Base-by-base conservation (phyloP, 2,888 invertebrate genomes). In the Clunio marinus region DNA sequence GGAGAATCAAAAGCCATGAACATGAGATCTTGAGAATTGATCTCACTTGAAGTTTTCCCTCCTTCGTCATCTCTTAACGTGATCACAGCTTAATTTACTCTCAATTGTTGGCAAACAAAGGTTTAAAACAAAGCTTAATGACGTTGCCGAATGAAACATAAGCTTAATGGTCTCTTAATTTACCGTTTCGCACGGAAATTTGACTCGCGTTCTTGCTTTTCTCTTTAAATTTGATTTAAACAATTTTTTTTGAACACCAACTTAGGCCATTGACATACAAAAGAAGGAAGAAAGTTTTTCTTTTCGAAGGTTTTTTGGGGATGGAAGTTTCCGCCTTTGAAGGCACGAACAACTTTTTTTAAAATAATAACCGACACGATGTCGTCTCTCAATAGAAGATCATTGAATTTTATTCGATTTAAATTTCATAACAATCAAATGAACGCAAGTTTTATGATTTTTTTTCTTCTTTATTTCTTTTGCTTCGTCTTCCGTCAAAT, bases 151-250 rank as follows among this genome's bases (percentile, higher is more conserved):
- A 41, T 41, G 41, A 15, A 41, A 41, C 41, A 41, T 41, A 15
- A 41, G 41, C 41, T 41, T 41, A 41, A 41, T 41, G 10, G 41
- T 41, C 41, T 41, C 41, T 41, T 41, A 41, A 41, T 41, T 41
- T 15, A 41, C 4, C 41, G n/a, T 5, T 41, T 41, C 41, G 41
- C 41, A 15, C 10, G 41, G 41, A 5, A 41, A 41, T 41, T 41
- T 15, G 41, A 41, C n/a, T 41, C 41, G 32, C n/a, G n/a, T 41
- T 41, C 15, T 41, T 32, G 4, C 32, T 32, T 8, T 32, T 41
- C 41, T 41, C n/a, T n/a, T 41, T n/a, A n/a, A n/a, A n/a, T n/a
- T n/a, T n/a, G n/a, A n/a, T n/a, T n/a, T n/a, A n/a, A n/a, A n/a
- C n/a, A n/a, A n/a, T n/a, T n/a, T n/a, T n/a, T n/a, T n/a, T n/a